Percentiles rank a stretch among this genome's conserved stretches.
phyloP scores from a whole-genome alignment of 2,888 invertebrate species.

The Volucella inanis region DNA sequence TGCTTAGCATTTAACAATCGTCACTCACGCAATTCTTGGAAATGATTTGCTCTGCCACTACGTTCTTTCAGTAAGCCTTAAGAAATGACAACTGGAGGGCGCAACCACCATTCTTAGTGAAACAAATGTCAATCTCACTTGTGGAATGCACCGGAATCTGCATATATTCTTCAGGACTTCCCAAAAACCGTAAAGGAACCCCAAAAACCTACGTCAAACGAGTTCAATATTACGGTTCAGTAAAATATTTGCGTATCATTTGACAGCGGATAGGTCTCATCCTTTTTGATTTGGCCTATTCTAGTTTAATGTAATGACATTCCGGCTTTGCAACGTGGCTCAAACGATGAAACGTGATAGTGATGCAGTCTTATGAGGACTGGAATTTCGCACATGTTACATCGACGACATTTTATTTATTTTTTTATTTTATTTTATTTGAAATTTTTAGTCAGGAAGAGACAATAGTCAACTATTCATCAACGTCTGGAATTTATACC shows the following conservation, averaged over 20 bases:
- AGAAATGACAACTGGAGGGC: conserved; percentile 36
- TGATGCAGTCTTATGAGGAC: conserved; percentile 74
- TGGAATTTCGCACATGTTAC: conserved; percentile 75
- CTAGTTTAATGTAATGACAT: conserved; percentile 78
- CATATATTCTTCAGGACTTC: not conserved
- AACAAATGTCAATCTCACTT: not conserved
- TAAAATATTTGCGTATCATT: conserved; percentile 8
- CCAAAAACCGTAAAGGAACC: not conserved
- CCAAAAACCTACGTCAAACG: conserved; percentile 78
- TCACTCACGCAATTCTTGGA: conserved; percentile 54
- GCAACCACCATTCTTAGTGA: conserved; percentile 10
- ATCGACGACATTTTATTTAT: conserved; percentile 60
- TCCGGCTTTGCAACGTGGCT: conserved; percentile 79
- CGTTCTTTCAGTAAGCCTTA: conserved; percentile 55
- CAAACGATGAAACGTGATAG: conserved; percentile 80
- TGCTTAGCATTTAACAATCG: conserved; percentile 55
- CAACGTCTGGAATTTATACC: too few relatives aligned
- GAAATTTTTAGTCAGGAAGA: too few relatives aligned
- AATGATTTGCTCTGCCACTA: conserved; percentile 61
- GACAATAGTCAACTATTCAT: too few relatives aligned
- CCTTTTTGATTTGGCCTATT: conserved; percentile 77
- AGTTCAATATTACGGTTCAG: too few relatives aligned
- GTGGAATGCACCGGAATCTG: not conserved
- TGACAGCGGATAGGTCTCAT: conserved; percentile 3
- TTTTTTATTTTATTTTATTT: too few relatives aligned